phyloP scores from a whole-genome alignment of 2,113 vertebrate species.

The Mastomys natalensis region DNA sequence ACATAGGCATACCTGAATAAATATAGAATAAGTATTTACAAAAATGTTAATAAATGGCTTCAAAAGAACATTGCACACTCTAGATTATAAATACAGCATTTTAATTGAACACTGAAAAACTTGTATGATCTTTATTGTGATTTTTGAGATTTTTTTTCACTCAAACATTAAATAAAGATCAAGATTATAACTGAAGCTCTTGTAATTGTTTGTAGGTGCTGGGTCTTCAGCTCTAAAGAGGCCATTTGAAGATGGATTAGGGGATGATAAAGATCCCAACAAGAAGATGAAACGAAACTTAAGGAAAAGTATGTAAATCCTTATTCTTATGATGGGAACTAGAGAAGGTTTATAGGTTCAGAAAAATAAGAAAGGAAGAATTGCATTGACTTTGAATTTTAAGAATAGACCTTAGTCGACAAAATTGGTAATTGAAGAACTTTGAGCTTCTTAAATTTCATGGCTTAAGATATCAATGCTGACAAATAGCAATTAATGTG shows the following conservation, averaged over 20 bases:
- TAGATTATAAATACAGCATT: slow-evolving; percentile 16
- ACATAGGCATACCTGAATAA: neutral
- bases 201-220: slow-evolving; percentile 82
- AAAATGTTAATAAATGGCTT: slow-evolving; percentile 53
- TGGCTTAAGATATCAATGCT: slow-evolving; percentile 36
- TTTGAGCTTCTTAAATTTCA: slow-evolving; percentile 24
- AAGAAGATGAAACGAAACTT: slow-evolving; percentile 99
- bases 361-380: slow-evolving; percentile 57
- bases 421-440: slow-evolving; percentile 7
- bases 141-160: slow-evolving; percentile 50
- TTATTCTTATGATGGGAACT: slow-evolving; percentile 23
- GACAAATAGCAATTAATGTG: slow-evolving; percentile 43
- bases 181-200: slow-evolving; percentile 56
- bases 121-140: neutral
- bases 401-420: slow-evolving; percentile 25
- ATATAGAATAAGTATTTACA: neutral
- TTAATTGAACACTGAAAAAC: slow-evolving; percentile 16
- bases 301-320: slow-evolving; percentile 92
- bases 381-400: slow-evolving; percentile 47
- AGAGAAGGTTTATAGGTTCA: slow-evolving; percentile 37
- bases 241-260: slow-evolving; percentile 95
- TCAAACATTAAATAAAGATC: neutral
- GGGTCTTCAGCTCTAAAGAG: slow-evolving; percentile 94
- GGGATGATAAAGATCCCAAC: slow-evolving; percentile 98
- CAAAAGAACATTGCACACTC: slow-evolving; percentile 29